phyloP scores from a whole-genome alignment of 2,888 invertebrate genomes.

The Laothoe populi region DNA sequence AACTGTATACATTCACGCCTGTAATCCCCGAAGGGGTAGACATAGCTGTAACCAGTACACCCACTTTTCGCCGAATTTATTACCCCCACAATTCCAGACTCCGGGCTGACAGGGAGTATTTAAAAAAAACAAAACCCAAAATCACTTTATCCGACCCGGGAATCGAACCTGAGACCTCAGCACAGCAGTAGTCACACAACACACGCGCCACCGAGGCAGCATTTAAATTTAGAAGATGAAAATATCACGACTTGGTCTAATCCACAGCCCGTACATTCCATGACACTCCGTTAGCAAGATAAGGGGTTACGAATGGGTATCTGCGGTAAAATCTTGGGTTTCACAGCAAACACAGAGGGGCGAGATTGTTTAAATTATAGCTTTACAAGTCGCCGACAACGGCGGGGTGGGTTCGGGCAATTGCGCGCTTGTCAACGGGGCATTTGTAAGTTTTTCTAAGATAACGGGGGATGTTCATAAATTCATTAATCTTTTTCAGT shows the following conservation, averaged over 20 bases:
- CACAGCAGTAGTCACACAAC: not conserved
- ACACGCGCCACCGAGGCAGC: not conserved
- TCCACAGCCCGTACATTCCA: constrained; percentile 33
- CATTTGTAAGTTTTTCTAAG: constrained; percentile 59
- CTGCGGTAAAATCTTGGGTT: constrained; percentile 71
- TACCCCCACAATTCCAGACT: too few species aligned
- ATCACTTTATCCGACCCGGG: too few species aligned
- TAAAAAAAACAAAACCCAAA: too few species aligned
- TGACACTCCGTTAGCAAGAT: constrained; percentile 46
- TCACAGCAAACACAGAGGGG: constrained; percentile 61
- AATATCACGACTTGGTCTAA: constrained; percentile 13
- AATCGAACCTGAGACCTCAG: too few species aligned
- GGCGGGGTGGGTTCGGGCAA: constrained; percentile 48
- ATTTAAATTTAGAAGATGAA: not conserved
- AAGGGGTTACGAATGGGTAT: constrained; percentile 64
- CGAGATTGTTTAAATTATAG: constrained; percentile 73
- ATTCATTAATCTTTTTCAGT: constrained; percentile 46
- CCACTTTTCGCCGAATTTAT: too few species aligned
- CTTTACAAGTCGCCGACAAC: constrained; percentile 55
- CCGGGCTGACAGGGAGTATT: too few species aligned
- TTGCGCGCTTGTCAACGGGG: constrained; percentile 66
- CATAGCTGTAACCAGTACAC: too few species aligned
- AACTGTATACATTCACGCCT: too few species aligned
- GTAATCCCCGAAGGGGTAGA: too few species aligned
- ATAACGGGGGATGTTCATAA: constrained; percentile 52